phyloP scores from a whole-genome alignment of 2,113 vertebrate genomes.

The Oreochromis tanganicae region DNA sequence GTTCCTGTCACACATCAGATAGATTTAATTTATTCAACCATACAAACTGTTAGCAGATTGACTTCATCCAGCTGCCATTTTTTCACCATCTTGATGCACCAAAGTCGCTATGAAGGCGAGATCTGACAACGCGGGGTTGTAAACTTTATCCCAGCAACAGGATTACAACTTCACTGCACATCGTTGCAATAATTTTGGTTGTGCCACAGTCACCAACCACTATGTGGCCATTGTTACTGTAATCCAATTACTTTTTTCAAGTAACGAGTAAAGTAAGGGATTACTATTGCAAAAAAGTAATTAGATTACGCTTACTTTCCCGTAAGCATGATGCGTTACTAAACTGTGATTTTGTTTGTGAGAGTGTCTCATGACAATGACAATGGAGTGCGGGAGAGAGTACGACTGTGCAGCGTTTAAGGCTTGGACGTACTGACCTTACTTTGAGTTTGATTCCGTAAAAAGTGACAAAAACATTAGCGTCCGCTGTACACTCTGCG shows the following conservation, averaged over 20 bases:
- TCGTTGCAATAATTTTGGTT: not conserved
- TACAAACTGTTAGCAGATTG: not conserved
- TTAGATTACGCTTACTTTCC: not conserved
- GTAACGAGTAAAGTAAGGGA: not conserved
- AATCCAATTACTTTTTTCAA: not conserved
- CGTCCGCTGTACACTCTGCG: not conserved
- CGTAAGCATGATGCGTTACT: not conserved
- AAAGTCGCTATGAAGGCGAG: not conserved
- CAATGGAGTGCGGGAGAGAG: not conserved
- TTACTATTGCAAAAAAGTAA: not conserved
- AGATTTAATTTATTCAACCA: not conserved
- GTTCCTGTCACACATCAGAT: not conserved
- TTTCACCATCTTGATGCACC: not conserved
- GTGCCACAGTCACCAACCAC: not conserved
- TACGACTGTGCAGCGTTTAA: not conserved
- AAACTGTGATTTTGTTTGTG: not conserved
- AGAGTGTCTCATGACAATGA: not conserved
- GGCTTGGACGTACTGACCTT: not conserved
- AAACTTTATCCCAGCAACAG: not conserved
- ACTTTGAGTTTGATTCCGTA: not conserved
- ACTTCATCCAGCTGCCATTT: not conserved
- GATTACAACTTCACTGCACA: not conserved
- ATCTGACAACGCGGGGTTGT: not conserved
- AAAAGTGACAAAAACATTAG: not conserved
- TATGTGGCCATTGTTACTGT: not conserved